These are phyloP conservation scores for Entelurus aequoreus DNA, from an alignment of 2,113 vertebrate genomes.

Conservation along the genomic window DNA sequence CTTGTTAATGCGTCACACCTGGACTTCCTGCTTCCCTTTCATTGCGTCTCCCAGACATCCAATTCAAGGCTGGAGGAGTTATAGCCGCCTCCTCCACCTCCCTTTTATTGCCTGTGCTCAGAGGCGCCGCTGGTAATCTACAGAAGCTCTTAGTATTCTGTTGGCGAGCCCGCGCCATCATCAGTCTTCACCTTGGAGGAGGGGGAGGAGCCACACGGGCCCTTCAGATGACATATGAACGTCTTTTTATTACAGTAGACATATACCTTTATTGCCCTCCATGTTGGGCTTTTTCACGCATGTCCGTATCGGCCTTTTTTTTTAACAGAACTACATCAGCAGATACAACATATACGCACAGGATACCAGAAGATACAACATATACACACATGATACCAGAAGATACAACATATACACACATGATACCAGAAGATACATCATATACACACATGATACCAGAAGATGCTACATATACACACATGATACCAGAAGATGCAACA, in stretches of 20 bases:
- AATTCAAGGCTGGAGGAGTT: conserved; percentile 47
- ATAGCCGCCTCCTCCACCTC: conserved; percentile 25
- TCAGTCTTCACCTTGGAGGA: conserved; percentile 14
- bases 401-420: no score
- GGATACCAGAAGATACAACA: no score
- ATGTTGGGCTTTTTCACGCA: background rate
- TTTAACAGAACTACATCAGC: no score
- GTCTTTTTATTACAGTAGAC: no score
- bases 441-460: no score
- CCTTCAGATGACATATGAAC: conserved; percentile 13
- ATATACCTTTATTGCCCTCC: no score
- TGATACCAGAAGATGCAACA: no score
- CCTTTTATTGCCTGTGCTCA: conserved; percentile 52
- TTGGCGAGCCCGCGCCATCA: conserved; percentile 41
- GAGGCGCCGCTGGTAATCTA: conserved; percentile 42
- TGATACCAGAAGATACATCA: no score
- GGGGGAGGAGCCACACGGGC: conserved; percentile 27
- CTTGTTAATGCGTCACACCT: conserved; percentile 22
- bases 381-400: no score
- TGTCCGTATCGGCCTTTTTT: no score
- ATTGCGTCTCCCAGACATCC: conserved; percentile 24
- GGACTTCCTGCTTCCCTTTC: conserved; percentile 9
- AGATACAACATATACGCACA: no score
- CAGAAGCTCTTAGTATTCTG: conserved; percentile 55
- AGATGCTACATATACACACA: no score